Evolutionary conservation across 2,888 invertebrate species (phyloP).

Genomic region (Aleiodes testaceus): DNA sequence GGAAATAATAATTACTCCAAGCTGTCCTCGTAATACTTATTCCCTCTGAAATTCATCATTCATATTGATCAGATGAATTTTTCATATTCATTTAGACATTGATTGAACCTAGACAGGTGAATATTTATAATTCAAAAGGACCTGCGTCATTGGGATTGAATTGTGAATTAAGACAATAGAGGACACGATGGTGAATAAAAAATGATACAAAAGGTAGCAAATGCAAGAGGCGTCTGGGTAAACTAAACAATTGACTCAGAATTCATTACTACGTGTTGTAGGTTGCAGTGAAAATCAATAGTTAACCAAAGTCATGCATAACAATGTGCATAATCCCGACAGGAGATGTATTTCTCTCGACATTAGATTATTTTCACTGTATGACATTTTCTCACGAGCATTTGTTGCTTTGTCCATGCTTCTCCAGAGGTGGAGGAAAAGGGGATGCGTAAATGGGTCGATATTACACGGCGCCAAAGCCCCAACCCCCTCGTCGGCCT

Average conservation of each 20-base stretch:
- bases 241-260: constrained; percentile 19
- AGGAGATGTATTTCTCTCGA: constrained; percentile 8
- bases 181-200: neutral
- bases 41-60: too few species aligned
- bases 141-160: too few species aligned
- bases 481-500: constrained; percentile 46
- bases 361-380: neutral
- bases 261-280: constrained; percentile 12
- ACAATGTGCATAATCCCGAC: neutral
- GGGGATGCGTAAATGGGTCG: constrained; percentile 55
- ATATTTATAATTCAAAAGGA: too few species aligned
- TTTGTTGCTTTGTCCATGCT: neutral
- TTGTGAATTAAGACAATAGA: too few species aligned
- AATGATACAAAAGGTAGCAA: neutral
- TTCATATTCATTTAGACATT: too few species aligned
- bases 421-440: constrained; percentile 29
- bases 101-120: too few species aligned
- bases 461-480: constrained; percentile 57
- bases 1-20: too few species aligned
- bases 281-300: neutral
- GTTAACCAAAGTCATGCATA: constrained; percentile 9
- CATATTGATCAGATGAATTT: too few species aligned
- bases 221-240: neutral
- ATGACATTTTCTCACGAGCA: neutral
- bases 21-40: too few species aligned